These are phyloP conservation scores for Subacronicta megacephala DNA, from an alignment of 2,888 invertebrate species.

Conservation along the genomic window DNA sequence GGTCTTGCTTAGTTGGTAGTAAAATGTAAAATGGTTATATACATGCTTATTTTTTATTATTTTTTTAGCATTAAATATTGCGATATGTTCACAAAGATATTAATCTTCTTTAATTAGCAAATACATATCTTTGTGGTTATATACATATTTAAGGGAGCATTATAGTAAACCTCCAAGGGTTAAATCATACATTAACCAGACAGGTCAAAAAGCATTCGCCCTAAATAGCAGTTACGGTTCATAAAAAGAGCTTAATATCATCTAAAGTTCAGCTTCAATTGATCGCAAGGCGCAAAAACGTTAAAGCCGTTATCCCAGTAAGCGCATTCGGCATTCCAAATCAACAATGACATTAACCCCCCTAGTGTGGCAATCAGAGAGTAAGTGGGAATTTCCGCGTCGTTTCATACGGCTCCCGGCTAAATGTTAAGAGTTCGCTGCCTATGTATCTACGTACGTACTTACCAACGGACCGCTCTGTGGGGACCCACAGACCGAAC, in stretches of 20 bases:
- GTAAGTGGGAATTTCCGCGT: slow-evolving; percentile 88
- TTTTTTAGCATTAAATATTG: too few species aligned
- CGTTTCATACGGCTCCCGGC: slow-evolving; percentile 85
- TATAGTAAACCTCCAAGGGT: not conserved
- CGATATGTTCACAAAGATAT: too few species aligned
- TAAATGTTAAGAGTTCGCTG: slow-evolving; percentile 85
- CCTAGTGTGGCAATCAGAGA: slow-evolving; percentile 88
- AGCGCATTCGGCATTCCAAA: slow-evolving; percentile 85
- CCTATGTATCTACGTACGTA: slow-evolving; percentile 63
- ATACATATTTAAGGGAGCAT: too few species aligned
- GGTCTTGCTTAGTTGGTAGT: too few species aligned
- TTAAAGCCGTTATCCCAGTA: slow-evolving; percentile 74
- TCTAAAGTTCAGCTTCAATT: slow-evolving; percentile 60
- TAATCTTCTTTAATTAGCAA: too few species aligned
- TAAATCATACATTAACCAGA: slow-evolving; percentile 5
- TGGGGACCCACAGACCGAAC: slow-evolving; percentile 45
- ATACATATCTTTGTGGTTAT: too few species aligned
- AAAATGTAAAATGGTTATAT: too few species aligned
- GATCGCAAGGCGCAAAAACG: slow-evolving; percentile 63
- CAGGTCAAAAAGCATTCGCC: slow-evolving; percentile 27
- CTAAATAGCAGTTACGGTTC: slow-evolving; percentile 35
- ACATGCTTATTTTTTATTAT: too few species aligned
- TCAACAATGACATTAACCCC: slow-evolving; percentile 87
- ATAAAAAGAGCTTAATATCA: slow-evolving; percentile 54
- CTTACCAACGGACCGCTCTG: slow-evolving; percentile 32